Conservation (phyloP, 2,113 vertebrate genomes). For the human (Homo sapiens) region GRCh38 chr5:82401001-82401500, state of each 20-base stretch:
- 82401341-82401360: neutral
- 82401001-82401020: neutral
- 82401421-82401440: neutral
- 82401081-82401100: neutral
- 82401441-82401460: rapidly evolving
- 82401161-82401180: neutral
- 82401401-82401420: neutral
- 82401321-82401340: neutral
- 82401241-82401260: neutral
- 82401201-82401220: neutral
- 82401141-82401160: neutral
- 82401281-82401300: neutral
- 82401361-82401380: neutral
- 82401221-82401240: neutral
- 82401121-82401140: neutral
- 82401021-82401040: neutral
- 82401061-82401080: neutral
- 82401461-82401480: neutral
- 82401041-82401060: neutral
- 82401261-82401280: neutral
- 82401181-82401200: neutral
- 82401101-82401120: neutral
- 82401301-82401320: neutral
- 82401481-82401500: neutral
- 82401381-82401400: neutral